phyloP scores from a whole-genome alignment of 2,797 vertebrate species.

The Enteromius thamalakanensis region DNA sequence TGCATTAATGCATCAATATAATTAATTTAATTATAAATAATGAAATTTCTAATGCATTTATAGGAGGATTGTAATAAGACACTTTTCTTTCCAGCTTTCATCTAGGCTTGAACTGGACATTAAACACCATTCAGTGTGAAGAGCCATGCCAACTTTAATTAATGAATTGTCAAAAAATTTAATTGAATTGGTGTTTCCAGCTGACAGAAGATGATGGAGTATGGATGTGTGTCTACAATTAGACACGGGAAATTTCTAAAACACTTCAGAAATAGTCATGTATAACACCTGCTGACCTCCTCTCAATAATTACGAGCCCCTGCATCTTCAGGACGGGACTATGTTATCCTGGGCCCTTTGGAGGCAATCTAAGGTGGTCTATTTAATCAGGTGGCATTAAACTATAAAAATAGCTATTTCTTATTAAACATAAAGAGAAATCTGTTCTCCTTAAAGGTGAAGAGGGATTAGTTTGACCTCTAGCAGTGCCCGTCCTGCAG shows the following conservation, averaged over 20 bases:
- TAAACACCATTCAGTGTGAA: conserved; percentile 42
- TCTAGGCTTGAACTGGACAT: not conserved
- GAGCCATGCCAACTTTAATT: conserved; percentile 37
- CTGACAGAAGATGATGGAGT: conserved; percentile 13
- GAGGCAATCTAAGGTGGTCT: not conserved
- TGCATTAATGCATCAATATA: not conserved
- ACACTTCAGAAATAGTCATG: conserved; percentile 12
- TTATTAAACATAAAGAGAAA: not conserved
- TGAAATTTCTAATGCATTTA: not conserved
- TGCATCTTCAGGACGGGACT: not conserved
- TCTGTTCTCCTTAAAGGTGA: conserved; percentile 48
- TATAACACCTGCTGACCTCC: conserved; percentile 26
- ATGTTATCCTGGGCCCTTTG: not conserved
- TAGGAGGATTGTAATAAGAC: not conserved
- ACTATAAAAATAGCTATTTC: not conserved
- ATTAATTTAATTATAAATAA: not conserved
- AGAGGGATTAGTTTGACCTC: conserved; percentile 48
- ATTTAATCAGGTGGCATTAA: not conserved
- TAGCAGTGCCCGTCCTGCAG: conserved; percentile 27
- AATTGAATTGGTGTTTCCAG: conserved; percentile 49
- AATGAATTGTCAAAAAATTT: conserved; percentile 57
- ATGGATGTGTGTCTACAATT: conserved; percentile 28
- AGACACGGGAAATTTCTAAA: conserved; percentile 33
- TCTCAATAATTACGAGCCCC: conserved; percentile 51
- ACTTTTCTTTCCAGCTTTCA: not conserved